Evolutionary conservation across 1,140 invertebrate species (phyloP), one percentile per base, ranked within the genome.

Genomic region (Daktulosphaira vitifoliae): DNA sequence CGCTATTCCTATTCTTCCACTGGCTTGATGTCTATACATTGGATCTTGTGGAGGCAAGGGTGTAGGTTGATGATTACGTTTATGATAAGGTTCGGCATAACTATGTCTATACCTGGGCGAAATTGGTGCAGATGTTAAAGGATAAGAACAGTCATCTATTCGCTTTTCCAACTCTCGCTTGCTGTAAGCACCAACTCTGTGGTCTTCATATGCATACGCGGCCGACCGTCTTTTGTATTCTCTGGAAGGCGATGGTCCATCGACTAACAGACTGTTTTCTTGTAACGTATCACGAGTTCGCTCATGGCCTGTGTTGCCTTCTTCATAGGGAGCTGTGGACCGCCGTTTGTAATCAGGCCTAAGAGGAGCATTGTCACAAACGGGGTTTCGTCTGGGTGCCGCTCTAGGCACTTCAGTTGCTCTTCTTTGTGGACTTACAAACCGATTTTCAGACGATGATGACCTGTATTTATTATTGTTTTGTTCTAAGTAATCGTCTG

Each of bases 51-150:
- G 65, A 11, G 49, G 66, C 2, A 38, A 16, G 13, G 37, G 33
- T 9, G 68, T 37, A 33, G 49, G 67, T 18, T 15, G 38, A 44
- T 48, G 48, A 37, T 64, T 16, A 4, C 42, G 46, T n/a, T 49
- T 65, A 22, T 67, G 67, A 1, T 76, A 74, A 1, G 77, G 76
- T 62, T 80, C 79, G 2, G 78, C 78, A 54, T 80, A 80, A 71
- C 79, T 80, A 70, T 80, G 78, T 48, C 79, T 74, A 66, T 80
- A 80, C 71, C 78, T 74, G 29, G 70, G 69, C n/a, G 70, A 66
- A 11, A 67, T 46, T 16, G 66, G 29, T 8, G 29, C 44, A 26
- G 65, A 48, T 18, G 29, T 59, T 11, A 33, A 46, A 7, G 39
- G 16, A 20, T 46, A 42, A 18, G 64, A 11, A 15, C 20, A n/a